Conservation (phyloP, 2,797 vertebrate genomes). For the Pseudochirops corinnae region DNA sequence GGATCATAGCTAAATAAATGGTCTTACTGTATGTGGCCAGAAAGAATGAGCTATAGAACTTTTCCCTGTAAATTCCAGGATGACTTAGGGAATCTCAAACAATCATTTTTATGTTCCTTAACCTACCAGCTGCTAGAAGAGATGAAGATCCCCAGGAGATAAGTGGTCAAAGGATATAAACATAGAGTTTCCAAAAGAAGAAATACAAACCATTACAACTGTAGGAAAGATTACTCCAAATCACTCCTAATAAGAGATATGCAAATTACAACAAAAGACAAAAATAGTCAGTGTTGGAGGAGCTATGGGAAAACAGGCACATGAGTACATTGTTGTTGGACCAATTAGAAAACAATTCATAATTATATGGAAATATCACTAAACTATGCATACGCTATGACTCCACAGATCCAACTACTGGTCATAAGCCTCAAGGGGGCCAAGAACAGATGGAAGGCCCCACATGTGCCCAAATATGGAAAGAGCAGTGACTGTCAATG, state of each 20-base stretch:
- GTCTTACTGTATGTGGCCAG: background rate
- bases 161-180: background rate
- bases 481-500: background rate
- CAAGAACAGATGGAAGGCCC: background rate
- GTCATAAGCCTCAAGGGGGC: background rate
- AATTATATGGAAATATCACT: background rate
- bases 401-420: background rate
- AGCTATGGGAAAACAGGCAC: background rate
- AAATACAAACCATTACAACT: background rate
- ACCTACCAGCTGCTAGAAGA: background rate
- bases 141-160: background rate
- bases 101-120: background rate
- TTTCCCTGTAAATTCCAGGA: background rate
- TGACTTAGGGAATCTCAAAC: background rate
- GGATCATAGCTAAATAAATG: background rate
- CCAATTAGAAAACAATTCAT: background rate
- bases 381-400: background rate
- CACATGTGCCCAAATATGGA: background rate
- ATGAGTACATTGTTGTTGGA: background rate
- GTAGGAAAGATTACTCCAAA: background rate
- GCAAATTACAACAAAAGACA: background rate
- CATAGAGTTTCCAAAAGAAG: background rate
- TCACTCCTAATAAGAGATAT: background rate
- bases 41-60: background rate
- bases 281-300: background rate